Percentiles rank a stretch among this genome's conserved stretches.
Conservation (phyloP, 2,888 invertebrate genomes). For the Phania funesta region DNA sequence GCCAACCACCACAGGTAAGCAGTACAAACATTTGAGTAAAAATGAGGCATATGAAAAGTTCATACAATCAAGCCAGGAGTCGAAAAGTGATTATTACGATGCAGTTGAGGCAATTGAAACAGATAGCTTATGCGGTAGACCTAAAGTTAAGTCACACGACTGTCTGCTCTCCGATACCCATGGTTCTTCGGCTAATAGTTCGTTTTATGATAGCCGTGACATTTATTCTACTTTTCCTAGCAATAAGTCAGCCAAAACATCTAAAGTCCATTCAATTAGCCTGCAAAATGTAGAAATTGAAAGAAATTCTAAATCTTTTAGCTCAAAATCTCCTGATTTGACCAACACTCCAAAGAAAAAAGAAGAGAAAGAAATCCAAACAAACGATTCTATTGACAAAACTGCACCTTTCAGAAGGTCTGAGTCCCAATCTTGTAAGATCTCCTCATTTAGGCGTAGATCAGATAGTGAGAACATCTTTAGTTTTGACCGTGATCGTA, state of each 20-base stretch:
- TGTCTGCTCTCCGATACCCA: slow-evolving; percentile 82
- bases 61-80: slow-evolving; percentile 85
- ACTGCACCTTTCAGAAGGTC: slow-evolving; percentile 72
- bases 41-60: slow-evolving; percentile 81
- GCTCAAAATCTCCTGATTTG: slow-evolving; percentile 77
- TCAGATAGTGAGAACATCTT: slow-evolving; percentile 87
- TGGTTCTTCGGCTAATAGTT: slow-evolving; percentile 77
- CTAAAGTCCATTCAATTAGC: slow-evolving; percentile 85
- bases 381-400: slow-evolving; percentile 76
- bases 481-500: slow-evolving; percentile 88
- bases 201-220: slow-evolving; percentile 83
- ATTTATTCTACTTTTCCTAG: slow-evolving; percentile 84
- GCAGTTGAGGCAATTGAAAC: slow-evolving; percentile 81
- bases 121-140: slow-evolving; percentile 72
- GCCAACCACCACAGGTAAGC: slow-evolving; percentile 80
- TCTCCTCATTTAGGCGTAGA: slow-evolving; percentile 83
- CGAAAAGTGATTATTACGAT: slow-evolving; percentile 86
- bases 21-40: slow-evolving; percentile 76
- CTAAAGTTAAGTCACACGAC: slow-evolving; percentile 83
- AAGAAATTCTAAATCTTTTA: slow-evolving; percentile 81
- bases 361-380: slow-evolving; percentile 78
- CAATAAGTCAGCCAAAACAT: slow-evolving; percentile 82
- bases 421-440: slow-evolving; percentile 77
- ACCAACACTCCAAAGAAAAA: slow-evolving; percentile 74
- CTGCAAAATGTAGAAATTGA: slow-evolving; percentile 87